A percentile compares a stretch with the other conserved stretches of the same genome.
Conservation (phyloP, 2,888 invertebrate genomes). For the Terebella lapidaria region DNA sequence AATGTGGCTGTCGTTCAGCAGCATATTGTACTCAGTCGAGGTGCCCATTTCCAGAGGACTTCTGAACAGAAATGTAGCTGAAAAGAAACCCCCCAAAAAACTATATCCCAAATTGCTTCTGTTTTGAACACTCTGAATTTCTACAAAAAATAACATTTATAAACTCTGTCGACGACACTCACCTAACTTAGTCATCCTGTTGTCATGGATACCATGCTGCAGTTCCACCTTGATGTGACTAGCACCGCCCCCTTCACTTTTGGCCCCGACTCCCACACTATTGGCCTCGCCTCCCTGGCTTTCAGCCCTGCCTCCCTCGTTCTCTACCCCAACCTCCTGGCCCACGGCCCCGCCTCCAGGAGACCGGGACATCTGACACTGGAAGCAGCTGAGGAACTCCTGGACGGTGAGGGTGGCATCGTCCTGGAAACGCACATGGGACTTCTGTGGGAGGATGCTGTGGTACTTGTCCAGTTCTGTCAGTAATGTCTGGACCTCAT, state of each 20-base stretch:
- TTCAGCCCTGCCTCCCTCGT: background rate
- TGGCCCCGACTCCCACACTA: background rate
- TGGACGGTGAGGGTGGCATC: conserved; percentile 25
- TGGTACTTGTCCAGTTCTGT: conserved; percentile 13
- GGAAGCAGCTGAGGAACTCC: conserved; percentile 42
- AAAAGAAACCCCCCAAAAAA: conserved; percentile 18
- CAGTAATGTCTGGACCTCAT: conserved; percentile 6
- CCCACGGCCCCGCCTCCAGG: background rate
- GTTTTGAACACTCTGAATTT: too few relatives aligned
- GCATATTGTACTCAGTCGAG: conserved; percentile 29
- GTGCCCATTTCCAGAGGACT: conserved; percentile 28
- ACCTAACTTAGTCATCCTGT: background rate
- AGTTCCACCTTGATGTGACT: background rate
- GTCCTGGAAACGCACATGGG: conserved; percentile 10
- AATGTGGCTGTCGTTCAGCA: conserved; percentile 51
- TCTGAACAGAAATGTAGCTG: conserved; percentile 40
- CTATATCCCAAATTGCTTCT: too few relatives aligned
- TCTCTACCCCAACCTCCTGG: background rate
- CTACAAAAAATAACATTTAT: too few relatives aligned
- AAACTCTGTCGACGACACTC: too few relatives aligned
- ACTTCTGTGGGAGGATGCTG: background rate
- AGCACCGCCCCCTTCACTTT: background rate
- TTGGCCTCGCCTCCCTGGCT: background rate
- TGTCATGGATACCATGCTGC: background rate
- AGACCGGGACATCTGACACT: conserved; percentile 29